Evolutionary conservation across 2,888 invertebrate species (phyloP), one percentile per base, ranked within the genome.

Genomic region (Drosophila multiciliata): DNA sequence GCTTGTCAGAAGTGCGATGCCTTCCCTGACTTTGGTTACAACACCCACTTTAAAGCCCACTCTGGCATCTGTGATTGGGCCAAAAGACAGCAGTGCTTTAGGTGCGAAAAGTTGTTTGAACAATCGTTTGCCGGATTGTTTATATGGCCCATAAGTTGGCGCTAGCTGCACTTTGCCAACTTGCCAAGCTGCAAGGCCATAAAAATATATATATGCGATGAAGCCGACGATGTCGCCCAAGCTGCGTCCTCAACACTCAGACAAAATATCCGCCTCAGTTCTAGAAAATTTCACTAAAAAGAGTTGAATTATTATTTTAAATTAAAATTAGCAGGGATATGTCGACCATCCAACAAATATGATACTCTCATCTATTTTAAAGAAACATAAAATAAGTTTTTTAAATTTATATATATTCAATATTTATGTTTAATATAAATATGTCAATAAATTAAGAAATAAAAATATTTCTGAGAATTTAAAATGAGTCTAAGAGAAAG

Each of bases 131-230:
- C 42, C 12, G 53, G 45, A 66, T 67, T 67, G 66, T 61, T 86
- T 85, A 87, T 89, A 85, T 83, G 90, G 90, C 75, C 75, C 80
- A 85, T 82, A 87, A 85, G 89, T 78, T 83, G 65, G 26, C 40
- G 50, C 54, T 60, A 50, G 48, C 78, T 84, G 77, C 82, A 87
- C 72, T 89, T 71, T 71, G 66, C 72, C 70, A 78, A 80, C 76
- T 69, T 50, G 70, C 78, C 66, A 40, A 66, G 67, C 75, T 89
- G 80, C 80, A 87, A 58, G 69, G 72, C 81, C 83, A 89, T 85
- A 87, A 89, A 89, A 85, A 75, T 87, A 69, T 67, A 61, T 45
- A 15, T 45, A 45, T 45, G 15, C 70, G 71, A 89, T 82, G 79
- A 76, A 85, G 80, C 72, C 63, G 54, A 4, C 23, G 45, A 23